Percentiles rank a stretch among this genome's conserved stretches.
phyloP scores from a whole-genome alignment of 2,113 vertebrate species.

The Podarcis cretensis region DNA sequence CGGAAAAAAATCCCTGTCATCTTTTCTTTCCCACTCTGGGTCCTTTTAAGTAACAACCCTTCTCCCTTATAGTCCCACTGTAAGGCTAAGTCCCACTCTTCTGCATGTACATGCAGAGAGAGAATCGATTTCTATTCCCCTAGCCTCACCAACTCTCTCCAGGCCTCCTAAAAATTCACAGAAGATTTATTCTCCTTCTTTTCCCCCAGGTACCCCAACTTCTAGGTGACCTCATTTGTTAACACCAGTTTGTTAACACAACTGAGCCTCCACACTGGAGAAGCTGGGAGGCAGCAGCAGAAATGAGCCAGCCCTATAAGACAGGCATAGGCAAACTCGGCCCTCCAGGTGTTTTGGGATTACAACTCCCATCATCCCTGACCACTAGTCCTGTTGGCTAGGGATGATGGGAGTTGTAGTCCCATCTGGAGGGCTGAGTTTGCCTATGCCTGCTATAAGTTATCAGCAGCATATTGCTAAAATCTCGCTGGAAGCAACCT shows the following conservation, averaged over 20 bases:
- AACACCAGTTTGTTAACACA: background rate
- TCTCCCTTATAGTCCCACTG: too few relatives aligned
- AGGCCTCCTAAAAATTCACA: background rate
- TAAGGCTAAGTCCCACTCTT: too few relatives aligned
- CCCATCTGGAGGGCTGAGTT: too few relatives aligned
- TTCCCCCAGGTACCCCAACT: background rate
- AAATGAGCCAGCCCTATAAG: background rate
- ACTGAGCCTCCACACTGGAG: background rate
- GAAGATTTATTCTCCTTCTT: background rate
- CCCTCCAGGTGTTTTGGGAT: too few relatives aligned
- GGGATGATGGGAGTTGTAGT: too few relatives aligned
- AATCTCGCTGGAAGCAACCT: background rate
- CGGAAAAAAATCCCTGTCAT: background rate
- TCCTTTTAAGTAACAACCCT: background rate
- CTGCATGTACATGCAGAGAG: too few relatives aligned
- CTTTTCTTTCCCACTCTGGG: background rate
- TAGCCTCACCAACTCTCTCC: too few relatives aligned
- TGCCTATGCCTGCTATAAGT: too few relatives aligned
- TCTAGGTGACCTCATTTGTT: background rate
- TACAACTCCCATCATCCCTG: too few relatives aligned
- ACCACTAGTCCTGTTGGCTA: too few relatives aligned
- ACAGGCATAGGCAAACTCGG: background rate
- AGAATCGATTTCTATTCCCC: too few relatives aligned
- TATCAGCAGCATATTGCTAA: background rate
- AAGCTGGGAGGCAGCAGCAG: background rate